Conservation (phyloP, 1,140 invertebrate species). For the Drosophila nannoptera region DNA sequence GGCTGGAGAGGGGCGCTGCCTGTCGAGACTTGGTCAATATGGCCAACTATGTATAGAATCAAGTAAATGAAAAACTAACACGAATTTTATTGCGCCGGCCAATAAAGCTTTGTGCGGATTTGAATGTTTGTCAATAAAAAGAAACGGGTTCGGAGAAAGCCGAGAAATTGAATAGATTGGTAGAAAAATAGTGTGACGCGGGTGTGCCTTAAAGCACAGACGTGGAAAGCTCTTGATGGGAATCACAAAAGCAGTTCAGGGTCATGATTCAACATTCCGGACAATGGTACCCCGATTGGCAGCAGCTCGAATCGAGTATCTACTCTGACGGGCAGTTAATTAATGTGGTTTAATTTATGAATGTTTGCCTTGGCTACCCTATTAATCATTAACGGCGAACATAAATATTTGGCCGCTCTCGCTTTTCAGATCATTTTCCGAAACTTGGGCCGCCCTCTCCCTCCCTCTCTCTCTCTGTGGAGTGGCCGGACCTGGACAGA, state of each 20-base stretch:
- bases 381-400: slow-evolving; percentile 62
- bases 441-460: slow-evolving; percentile 29
- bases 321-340: slow-evolving; percentile 47
- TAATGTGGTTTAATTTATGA: slow-evolving; percentile 64
- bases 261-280: slow-evolving; percentile 34
- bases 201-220: too few relatives aligned
- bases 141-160: background rate
- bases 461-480: too few relatives aligned
- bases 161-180: too few relatives aligned
- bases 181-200: too few relatives aligned
- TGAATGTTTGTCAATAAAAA: too few relatives aligned
- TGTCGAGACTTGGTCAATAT: background rate
- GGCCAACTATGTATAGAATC: slow-evolving; percentile 1
- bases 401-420: slow-evolving; percentile 55
- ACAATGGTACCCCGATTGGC: slow-evolving; percentile 23
- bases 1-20: background rate
- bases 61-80: background rate
- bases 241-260: slow-evolving; percentile 10
- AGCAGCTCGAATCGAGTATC: slow-evolving; percentile 23
- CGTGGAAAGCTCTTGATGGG: background rate
- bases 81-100: background rate
- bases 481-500: slow-evolving; percentile 35
- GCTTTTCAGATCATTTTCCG: slow-evolving; percentile 41
- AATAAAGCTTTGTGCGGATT: slow-evolving; percentile 1
- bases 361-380: slow-evolving; percentile 48